Base-by-base conservation (phyloP, 2,888 invertebrate species). In the Nasonia oneida region DNA sequence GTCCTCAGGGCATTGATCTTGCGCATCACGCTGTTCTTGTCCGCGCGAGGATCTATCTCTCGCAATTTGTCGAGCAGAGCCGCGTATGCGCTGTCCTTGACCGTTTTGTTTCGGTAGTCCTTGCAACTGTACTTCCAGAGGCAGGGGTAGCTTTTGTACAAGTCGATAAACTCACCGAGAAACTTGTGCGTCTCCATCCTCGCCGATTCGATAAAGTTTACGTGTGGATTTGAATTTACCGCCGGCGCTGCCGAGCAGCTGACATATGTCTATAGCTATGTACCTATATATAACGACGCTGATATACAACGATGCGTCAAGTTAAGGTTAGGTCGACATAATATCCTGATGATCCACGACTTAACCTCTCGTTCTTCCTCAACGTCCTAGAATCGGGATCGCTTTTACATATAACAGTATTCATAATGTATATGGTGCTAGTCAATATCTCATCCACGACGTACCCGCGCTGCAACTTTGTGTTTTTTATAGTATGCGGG, bases 1-100 rank as follows among this genome's bases (percentile, higher is more conserved):
- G 88, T 89, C 23, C 89, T 82, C 8, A 89, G 64, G 0, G 88
- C 88, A 78, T 89, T 89, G 67, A 89, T 89, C 75, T 89, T 89
- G 14, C 87, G 47, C 70, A 88, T 88, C 0, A 89, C 89, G n/a
- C 87, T 87, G 53, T 87, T 87, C 42, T 87, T 87, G 23, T 88
- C 87, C 4, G 89, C 89, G 0, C 83, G 1, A 33, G 87, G 87
- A 37, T 89, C 88, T 1, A 87, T 85, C 37, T 89, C 87, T 1
- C 88, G 76, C 73, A 89, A 83, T 61, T 89, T 89, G 10, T 85
- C 85, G 0, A 88, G 87, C 47, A 89, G 87, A 8, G 79, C 79
- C 8, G 83, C 81, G 76, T 88, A 89, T 0, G 89, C 89, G 1
- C 82, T 79, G 37, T 88, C 88, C 37, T 89, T 86, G 1, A 88